Base-by-base conservation (phyloP, 2,797 vertebrate species). In the Todus mexicanus region DNA sequence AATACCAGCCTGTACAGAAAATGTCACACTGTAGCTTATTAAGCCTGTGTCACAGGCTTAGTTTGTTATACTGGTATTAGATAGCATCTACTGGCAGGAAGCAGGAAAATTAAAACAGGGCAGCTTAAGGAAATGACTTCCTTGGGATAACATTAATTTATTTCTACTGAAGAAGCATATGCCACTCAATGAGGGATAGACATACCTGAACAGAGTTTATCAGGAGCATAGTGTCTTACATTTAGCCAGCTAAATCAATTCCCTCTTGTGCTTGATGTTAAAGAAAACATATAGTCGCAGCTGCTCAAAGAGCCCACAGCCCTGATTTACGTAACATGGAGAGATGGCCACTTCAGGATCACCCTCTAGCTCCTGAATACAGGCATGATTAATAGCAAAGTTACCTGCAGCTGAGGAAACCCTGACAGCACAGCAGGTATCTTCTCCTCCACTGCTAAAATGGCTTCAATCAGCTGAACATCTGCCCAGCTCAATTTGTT, bases 391-490 rank as follows among this genome's bases (percentile, higher is more conserved):
- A 40, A 11, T 43, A 76, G 66, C n/a, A 50, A 40, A 60, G 27
- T 95, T 97, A 98, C 98, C 98, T 98, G 97, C 51, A 98, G 48
- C 72, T 97, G 95, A 68, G 94, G 94, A 79, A 98, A 99, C 3
- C 94, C 82, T 0, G 73, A 87, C 7, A 99, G 97, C 69, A 98
- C 97, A 29, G 37, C 93, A 42, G 97, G 54, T 47, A 98, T 93
- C 20, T 94, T 95, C 94, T 99, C 98, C 93, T 99, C 98, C 91
- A 98, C 74, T 97, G 98, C 98, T 96, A 99, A 95, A 73, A 98
- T 98, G 77, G 94, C 96, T 97, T 99, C 98, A 42, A 98, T 65
- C 31, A 99, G 95, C 74, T 97, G 96, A 79, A 99, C 96, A 81
- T 99, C 98, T 75, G 98, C 98, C 95, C 94, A 91, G 92, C 97